Evolutionary conservation across 2,888 invertebrate species (phyloP).

Genomic region (Trypoxylon attenuatum): DNA sequence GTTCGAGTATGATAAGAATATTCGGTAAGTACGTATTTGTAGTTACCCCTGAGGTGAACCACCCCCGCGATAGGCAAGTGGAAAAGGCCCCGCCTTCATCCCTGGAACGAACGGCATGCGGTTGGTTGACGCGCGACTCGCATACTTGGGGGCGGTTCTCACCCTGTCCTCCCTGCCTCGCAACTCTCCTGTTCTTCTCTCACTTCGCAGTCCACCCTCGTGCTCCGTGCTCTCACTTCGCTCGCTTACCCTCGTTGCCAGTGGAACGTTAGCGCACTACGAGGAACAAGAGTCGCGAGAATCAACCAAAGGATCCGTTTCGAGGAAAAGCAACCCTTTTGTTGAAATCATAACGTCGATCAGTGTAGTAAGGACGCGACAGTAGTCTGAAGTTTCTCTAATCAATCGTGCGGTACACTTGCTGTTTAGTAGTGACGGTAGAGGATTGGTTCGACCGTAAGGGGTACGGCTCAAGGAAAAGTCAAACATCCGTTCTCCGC

Average conservation of each 20-base stretch:
- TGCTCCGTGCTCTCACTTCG: not conserved
- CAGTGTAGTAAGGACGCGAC: too few relatives aligned
- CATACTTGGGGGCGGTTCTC: conserved; percentile 67
- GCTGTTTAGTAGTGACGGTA: too few relatives aligned
- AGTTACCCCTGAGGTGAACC: conserved; percentile 73
- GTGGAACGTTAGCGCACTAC: conserved; percentile 3
- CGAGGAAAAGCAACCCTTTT: too few relatives aligned
- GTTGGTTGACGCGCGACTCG: conserved; percentile 63
- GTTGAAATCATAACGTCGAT: too few relatives aligned
- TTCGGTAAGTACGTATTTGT: conserved; percentile 74
- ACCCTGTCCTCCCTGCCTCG: conserved; percentile 20
- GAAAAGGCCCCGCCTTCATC: conserved; percentile 60
- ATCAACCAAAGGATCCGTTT: too few relatives aligned
- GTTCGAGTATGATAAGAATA: conserved; percentile 65
- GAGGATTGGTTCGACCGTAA: too few relatives aligned
- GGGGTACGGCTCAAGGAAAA: too few relatives aligned
- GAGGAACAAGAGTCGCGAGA: conserved; percentile 5
- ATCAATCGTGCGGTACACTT: too few relatives aligned
- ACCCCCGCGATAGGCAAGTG: conserved; percentile 56
- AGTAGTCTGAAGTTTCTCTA: too few relatives aligned
- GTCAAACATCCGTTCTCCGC: too few relatives aligned
- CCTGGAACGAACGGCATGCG: conserved; percentile 54
- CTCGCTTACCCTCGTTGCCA: not conserved
- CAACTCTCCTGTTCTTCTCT: not conserved
- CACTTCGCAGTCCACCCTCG: not conserved